Conservation (phyloP, 2,888 invertebrate genomes). For the Athripsodes cinereus region DNA sequence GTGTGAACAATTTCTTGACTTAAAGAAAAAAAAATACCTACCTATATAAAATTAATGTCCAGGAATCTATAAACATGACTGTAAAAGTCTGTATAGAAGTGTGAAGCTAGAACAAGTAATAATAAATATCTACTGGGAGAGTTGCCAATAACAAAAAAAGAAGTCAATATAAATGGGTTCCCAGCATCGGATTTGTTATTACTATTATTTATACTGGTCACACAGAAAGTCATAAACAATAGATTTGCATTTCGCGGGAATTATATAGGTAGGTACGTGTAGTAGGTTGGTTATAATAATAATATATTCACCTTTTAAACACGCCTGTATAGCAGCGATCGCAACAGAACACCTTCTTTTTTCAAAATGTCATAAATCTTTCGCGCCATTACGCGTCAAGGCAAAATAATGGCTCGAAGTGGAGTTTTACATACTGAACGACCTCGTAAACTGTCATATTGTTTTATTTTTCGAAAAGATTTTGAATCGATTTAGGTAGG, state of each 20-base stretch:
- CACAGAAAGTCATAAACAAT: slow-evolving; percentile 2
- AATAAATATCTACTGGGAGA: no score
- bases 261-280: no score
- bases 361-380: slow-evolving; percentile 14
- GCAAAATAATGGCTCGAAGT: background rate
- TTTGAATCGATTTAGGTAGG: no score
- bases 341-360: background rate
- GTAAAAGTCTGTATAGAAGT: no score
- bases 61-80: no score
- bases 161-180: background rate
- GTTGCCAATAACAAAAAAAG: no score
- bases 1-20: no score
- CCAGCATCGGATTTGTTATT: background rate
- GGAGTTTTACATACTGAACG: background rate
- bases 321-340: background rate
- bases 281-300: background rate
- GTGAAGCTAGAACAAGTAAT: no score
- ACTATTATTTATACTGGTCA: background rate
- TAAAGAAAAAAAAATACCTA: no score
- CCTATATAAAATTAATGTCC: no score
- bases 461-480: no score
- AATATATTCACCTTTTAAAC: background rate
- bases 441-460: no score
- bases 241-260: slow-evolving; percentile 2
- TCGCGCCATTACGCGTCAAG: slow-evolving; percentile 17